Conservation (phyloP, 2,113 vertebrate species). For the Orycteropus afer region DNA sequence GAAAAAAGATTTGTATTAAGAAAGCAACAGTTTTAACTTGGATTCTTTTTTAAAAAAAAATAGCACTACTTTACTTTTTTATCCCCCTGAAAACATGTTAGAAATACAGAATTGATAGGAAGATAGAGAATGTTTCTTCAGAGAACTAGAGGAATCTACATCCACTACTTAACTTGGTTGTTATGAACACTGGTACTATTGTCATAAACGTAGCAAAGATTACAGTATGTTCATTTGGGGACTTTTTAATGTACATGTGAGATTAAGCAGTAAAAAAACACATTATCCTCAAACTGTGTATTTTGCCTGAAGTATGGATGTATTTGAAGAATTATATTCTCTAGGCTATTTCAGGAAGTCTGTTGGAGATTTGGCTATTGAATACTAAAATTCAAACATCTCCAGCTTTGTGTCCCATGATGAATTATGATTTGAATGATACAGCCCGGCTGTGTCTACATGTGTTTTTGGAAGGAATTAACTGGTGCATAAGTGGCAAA, state of each 20-base stretch:
- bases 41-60: background rate
- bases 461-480: slow-evolving; percentile 45
- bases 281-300: background rate
- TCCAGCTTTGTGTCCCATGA: background rate
- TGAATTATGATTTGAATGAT: background rate
- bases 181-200: no score
- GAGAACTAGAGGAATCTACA: fast-evolving
- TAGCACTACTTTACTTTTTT: background rate
- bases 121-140: background rate
- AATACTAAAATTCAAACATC: background rate
- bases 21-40: background rate
- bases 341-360: background rate
- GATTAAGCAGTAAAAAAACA: background rate
- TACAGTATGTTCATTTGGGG: background rate
- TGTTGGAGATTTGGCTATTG: background rate
- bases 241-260: background rate
- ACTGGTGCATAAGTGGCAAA: background rate
- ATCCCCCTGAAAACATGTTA: background rate
- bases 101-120: background rate
- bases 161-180: background rate
- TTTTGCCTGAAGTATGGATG: background rate
- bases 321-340: background rate
- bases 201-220: background rate
- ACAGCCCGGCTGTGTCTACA: background rate
- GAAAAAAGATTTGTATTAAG: background rate